phyloP scores from a whole-genome alignment of 2,797 vertebrate species.

The Poeciliopsis gracilis region DNA sequence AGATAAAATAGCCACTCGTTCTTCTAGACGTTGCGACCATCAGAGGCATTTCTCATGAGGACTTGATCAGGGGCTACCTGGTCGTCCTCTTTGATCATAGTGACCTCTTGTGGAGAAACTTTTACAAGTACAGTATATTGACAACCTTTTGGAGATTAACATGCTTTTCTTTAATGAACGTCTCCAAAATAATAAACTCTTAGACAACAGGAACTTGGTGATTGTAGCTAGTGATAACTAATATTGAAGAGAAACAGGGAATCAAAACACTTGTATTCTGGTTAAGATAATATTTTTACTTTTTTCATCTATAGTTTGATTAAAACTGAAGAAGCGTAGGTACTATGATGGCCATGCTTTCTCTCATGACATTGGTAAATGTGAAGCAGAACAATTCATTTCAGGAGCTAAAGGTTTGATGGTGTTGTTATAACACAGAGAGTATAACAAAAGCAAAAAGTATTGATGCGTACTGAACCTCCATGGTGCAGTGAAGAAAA shows the following conservation, averaged over 20 bases:
- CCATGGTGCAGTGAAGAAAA: background rate
- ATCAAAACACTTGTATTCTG: background rate
- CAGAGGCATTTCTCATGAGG: background rate
- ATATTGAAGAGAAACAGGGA: background rate
- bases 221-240: background rate
- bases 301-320: background rate
- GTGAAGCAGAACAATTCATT: background rate
- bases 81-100: slow-evolving; percentile 35
- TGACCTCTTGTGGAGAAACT: slow-evolving; percentile 65
- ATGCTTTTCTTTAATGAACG: background rate
- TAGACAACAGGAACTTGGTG: background rate
- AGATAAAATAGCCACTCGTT: background rate
- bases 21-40: background rate
- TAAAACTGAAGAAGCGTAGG: background rate
- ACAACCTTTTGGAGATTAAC: background rate
- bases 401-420: slow-evolving; percentile 11
- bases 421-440: background rate
- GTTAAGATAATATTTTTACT: background rate
- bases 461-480: background rate
- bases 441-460: background rate
- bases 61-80: background rate
- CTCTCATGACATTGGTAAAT: slow-evolving; percentile 1
- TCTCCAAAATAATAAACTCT: background rate
- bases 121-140: background rate
- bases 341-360: background rate